Conservation (phyloP, 2,888 invertebrate species). For the Ophion obscuratus region DNA sequence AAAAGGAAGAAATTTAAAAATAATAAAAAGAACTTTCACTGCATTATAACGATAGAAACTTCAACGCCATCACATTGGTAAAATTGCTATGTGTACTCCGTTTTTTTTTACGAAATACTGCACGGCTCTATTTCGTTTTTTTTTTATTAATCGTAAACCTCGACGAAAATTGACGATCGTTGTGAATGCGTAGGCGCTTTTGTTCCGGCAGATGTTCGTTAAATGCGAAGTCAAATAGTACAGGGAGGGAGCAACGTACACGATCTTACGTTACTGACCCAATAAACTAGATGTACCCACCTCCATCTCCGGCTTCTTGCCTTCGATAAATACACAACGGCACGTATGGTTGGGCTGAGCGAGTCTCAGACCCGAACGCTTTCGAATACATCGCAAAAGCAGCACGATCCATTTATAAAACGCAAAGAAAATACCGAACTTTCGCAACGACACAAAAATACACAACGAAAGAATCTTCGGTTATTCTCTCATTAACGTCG, state of each 20-base stretch:
- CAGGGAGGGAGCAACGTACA: not conserved
- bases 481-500: constrained; percentile 36
- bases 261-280: constrained; percentile 61
- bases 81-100: no score
- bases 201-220: constrained; percentile 51
- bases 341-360: constrained; percentile 12
- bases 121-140: not conserved
- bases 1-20: no score
- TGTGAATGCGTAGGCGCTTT: not conserved
- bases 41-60: no score
- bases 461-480: constrained; percentile 18
- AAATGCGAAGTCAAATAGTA: constrained; percentile 25
- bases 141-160: not conserved
- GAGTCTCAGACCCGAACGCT: constrained; percentile 17
- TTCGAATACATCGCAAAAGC: not conserved
- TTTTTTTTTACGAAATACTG: not conserved
- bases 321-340: constrained; percentile 1
- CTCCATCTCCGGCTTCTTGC: constrained; percentile 4
- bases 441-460: constrained; percentile 33
- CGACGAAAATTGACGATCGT: not conserved
- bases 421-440: constrained; percentile 9
- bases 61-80: no score
- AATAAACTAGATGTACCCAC: constrained; percentile 48
- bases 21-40: no score
- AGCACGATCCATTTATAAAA: constrained; percentile 26